Conservation (phyloP, 2,113 vertebrate genomes). For the Oryzias celebensis region DNA sequence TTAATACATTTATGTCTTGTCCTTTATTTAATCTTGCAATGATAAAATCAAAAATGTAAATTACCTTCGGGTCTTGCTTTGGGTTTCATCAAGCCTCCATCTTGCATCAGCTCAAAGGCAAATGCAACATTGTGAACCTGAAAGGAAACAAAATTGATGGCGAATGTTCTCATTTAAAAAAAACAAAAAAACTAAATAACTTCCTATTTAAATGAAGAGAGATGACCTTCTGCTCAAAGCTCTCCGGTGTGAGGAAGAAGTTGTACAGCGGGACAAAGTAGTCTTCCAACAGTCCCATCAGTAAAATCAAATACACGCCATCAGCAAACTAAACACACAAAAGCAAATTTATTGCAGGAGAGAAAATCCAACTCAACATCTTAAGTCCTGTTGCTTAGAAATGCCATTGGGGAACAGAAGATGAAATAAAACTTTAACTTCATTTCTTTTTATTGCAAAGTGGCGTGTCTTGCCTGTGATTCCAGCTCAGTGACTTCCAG, state of each 20-base stretch:
- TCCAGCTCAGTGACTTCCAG: conserved; percentile 97
- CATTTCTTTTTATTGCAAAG: too few relatives aligned
- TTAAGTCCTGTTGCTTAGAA: too few relatives aligned
- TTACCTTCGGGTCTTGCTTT: conserved; percentile 97
- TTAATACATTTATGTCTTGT: neutral
- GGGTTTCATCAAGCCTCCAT: conserved; percentile 92
- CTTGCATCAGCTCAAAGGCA: conserved; percentile 96
- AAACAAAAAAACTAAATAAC: too few relatives aligned
- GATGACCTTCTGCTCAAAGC: conserved; percentile 92
- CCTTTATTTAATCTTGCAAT: neutral
- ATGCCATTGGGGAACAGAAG: too few relatives aligned
- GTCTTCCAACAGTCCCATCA: conserved; percentile 93
- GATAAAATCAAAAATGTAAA: neutral
- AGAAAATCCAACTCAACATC: too few relatives aligned
- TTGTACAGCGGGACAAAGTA: conserved; percentile 95
- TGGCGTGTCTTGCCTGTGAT: conserved; percentile 83
- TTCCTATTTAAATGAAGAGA: neutral
- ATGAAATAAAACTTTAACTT: too few relatives aligned
- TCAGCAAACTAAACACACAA: conserved; percentile 88
- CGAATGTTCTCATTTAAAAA: neutral
- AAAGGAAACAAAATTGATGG: conserved; percentile 49
- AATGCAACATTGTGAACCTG: conserved; percentile 96
- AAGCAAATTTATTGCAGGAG: neutral
- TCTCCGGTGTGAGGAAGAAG: conserved; percentile 94
- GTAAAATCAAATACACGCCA: conserved; percentile 92